Base-by-base conservation (phyloP, 2,888 invertebrate genomes). In the Pammene aurita region DNA sequence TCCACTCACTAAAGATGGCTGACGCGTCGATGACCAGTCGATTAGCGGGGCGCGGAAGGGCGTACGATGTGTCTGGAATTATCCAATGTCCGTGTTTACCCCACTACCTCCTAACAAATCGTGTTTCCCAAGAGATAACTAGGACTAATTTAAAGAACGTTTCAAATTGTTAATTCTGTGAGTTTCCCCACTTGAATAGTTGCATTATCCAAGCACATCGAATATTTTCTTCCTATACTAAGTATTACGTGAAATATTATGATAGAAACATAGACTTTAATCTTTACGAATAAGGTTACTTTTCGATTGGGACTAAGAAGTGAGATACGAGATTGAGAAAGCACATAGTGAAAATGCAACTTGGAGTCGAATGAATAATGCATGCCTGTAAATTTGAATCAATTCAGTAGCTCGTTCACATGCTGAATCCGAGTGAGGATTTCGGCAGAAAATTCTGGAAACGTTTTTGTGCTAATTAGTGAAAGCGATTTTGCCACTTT, bases 301-400 rank as follows among this genome's bases (percentile, higher is more conserved):
- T 61, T 48, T 38, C 0, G 16, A 61, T 18, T 18, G 9, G 7
- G 10, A 46, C 11, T 9, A 7, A 13, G 1, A 13, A 48, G 13
- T 61, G 13, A 48, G 35, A 48, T 61, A 61, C 48, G 61, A 48
- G 16, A 7, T 46, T 38, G 13, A 35, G 10, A 16, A 16, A 34
- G 9, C 0, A 26, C 7, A 35, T 4, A 11, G 11, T 13, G 10
- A 14, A 18, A 50, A 61, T 50, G 61, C 48, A 48, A 61, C 48
- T 48, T n/a, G 11, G 0, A 35, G 16, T 35, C 35, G 16, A 6
- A 35, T 61, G 48, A 48, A 61, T 61, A 35, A 61, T 61, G 35
- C 48, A 61, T 61, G 48, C 7, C 48, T 48, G 48, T 48, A 61
- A 61, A 61, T 46, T 55, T 65, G 65, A 55, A 56, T 65, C 26